A percentile compares a stretch with the other conserved stretches of the same genome.
Conservation (phyloP, 2,888 invertebrate genomes). For the Ornithoptera priamus region DNA sequence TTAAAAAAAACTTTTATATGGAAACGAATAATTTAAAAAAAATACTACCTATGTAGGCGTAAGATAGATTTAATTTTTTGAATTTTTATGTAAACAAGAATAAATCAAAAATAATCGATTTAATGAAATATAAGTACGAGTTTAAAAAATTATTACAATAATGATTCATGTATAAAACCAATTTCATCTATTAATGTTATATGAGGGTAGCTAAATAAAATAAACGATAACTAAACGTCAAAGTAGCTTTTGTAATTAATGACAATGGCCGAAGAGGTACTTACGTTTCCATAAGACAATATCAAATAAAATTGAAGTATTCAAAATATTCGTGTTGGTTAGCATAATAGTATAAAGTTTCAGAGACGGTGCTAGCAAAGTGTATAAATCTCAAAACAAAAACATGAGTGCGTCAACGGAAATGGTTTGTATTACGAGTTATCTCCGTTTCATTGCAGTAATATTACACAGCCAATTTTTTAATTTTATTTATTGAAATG, state of each 20-base stretch:
- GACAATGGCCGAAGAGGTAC: background rate
- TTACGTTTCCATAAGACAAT: background rate
- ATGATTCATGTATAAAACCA: background rate
- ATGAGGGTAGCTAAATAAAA: background rate
- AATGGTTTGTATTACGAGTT: background rate
- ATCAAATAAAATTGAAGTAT: background rate
- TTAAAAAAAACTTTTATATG: too few species aligned
- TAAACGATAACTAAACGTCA: background rate
- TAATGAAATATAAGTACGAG: too few species aligned
- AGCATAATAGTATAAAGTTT: background rate
- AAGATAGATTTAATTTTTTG: too few species aligned
- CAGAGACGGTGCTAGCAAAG: background rate
- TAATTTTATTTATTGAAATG: background rate
- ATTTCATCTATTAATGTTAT: background rate
- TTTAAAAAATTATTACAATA: background rate
- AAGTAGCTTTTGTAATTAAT: background rate
- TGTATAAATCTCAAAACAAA: background rate
- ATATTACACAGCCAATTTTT: background rate
- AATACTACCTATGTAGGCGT: too few species aligned
- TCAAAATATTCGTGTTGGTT: background rate
- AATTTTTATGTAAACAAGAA: too few species aligned
- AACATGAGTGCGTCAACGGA: background rate
- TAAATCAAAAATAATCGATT: too few species aligned
- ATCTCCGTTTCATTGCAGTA: background rate
- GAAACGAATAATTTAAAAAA: too few species aligned